Evolutionary conservation across 2,113 vertebrate genomes (phyloP).

Genomic region (Variabilichromis moorii): DNA sequence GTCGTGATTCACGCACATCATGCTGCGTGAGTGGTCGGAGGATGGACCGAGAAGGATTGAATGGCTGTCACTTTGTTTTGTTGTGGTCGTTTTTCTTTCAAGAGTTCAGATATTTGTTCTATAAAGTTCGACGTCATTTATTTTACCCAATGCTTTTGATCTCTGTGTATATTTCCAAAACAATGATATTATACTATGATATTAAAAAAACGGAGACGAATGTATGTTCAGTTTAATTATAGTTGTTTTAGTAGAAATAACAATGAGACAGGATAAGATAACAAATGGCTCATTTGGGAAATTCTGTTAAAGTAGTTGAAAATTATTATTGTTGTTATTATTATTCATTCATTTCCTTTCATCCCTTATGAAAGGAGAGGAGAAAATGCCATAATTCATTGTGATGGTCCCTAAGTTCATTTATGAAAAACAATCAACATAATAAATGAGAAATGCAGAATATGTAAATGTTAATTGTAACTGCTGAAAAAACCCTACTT

Average conservation of each 20-base stretch:
- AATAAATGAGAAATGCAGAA: background rate
- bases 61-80: background rate
- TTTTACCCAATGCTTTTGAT: background rate
- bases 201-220: background rate
- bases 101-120: background rate
- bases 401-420: background rate
- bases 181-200: background rate
- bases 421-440: background rate
- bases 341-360: background rate
- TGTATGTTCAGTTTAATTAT: background rate
- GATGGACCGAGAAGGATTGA: background rate
- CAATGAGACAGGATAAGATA: background rate
- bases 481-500: background rate
- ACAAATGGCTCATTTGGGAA: background rate
- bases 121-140: background rate
- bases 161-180: background rate
- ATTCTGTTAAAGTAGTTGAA: background rate
- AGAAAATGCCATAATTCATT: background rate
- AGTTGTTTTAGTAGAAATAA: background rate
- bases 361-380: background rate
- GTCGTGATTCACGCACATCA: conserved; percentile 16
- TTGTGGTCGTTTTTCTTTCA: background rate
- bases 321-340: background rate
- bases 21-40: background rate
- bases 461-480: background rate